Evolutionary conservation across 1,140 invertebrate genomes (phyloP), one percentile per base, ranked within the genome.

Genomic region (Marisa cornuarietis): DNA sequence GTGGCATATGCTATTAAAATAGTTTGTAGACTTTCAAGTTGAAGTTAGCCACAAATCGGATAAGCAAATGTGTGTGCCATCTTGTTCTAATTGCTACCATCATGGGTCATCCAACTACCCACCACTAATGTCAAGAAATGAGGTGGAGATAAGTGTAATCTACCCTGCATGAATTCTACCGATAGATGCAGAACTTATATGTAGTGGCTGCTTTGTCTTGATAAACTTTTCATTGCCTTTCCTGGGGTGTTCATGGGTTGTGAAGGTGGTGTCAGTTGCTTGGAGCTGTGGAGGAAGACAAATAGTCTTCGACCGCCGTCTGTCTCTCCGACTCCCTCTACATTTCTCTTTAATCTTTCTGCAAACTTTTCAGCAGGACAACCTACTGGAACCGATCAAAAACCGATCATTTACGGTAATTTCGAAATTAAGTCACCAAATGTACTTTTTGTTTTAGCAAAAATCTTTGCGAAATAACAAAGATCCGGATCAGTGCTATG

Each of bases 211-310:
- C 6, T 42, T 76, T n/a, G 20, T 22, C 24, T 24, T 69, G 76
- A 77, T 77, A 77, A 77, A 62, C 66, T n/a, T 77, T 77, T 77
- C 76, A 77, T 77, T 61, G 76, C 65, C 65, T n/a, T n/a, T 10
- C 11, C 76, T 49, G 31, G 54, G 63, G 66, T 69, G 54, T 58
- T 42, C 3, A 42, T 42, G 31, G 31, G 31, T 42, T 42, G 31
- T 42, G 31, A 42, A 42, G 31, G 31, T 42, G 31, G 31, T 42
- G 31, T 42, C 31, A 42, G 31, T 2, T 42, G 31, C 31, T 42
- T 2, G 31, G 31, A 4, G 31, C 31, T 42, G 31, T 42, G 31
- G 31, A 42, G 31, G 6, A 42, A 42, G 31, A 42, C 31, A 42
- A 42, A 42, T 42, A 42, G 31, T 42, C 31, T 42, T 42, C 6